phyloP scores from a whole-genome alignment of 1,140 invertebrate genomes.

The Neotoxoptera formosana region DNA sequence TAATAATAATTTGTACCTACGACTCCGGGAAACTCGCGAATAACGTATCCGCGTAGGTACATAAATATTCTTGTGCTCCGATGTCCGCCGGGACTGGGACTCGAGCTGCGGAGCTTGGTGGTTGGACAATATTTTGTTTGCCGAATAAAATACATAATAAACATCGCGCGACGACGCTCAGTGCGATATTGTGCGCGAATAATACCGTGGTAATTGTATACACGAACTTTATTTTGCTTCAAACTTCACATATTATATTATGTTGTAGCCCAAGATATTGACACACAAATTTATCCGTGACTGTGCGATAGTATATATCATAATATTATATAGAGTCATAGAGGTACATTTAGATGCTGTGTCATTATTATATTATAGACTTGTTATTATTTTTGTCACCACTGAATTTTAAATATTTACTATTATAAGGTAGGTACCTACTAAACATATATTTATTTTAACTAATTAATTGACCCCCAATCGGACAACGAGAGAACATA shows the following conservation, averaged over 20 bases:
- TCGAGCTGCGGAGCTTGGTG: not conserved
- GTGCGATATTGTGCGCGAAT: not conserved
- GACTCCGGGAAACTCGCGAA: not conserved
- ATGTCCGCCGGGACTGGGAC: not conserved
- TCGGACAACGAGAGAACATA: no score
- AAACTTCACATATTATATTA: not conserved
- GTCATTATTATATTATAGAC: not conserved
- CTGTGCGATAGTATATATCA: no score
- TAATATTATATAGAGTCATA: no score
- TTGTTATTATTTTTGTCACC: not conserved
- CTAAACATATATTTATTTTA: not conserved
- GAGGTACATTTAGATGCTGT: not conserved
- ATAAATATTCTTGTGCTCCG: not conserved
- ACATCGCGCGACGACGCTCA: not conserved
- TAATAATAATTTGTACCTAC: no score
- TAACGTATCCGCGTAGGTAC: not conserved
- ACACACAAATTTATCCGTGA: not conserved
- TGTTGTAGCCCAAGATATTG: not conserved
- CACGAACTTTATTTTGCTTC: not conserved
- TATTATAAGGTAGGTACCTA: not conserved
- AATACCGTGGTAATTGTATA: not conserved
- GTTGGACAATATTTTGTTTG: not conserved
- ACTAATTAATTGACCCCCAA: no score
- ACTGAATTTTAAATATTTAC: not conserved
- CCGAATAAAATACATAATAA: not conserved